Conservation (phyloP, 2,888 invertebrate genomes). For the Pemphredon lugubris region DNA sequence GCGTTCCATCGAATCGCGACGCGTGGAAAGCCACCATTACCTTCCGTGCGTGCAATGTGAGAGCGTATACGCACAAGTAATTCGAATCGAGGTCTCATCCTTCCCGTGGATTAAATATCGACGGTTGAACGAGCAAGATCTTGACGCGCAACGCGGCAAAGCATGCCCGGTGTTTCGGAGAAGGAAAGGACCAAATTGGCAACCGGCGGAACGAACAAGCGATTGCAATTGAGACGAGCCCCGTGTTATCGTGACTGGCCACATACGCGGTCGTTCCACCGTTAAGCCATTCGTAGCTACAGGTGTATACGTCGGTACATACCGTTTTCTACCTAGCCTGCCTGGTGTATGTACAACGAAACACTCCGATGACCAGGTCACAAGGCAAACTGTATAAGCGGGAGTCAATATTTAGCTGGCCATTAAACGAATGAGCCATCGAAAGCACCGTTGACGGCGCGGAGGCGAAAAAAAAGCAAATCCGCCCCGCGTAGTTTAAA, state of each 20-base stretch:
- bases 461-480: constrained; percentile 50
- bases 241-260: not conserved
- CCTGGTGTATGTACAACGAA: constrained; percentile 50
- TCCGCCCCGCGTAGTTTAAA: constrained; percentile 51
- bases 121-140: too few species aligned
- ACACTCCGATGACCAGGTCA: constrained; percentile 61
- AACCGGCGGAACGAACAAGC: not conserved
- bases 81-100: too few species aligned
- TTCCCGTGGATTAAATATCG: too few species aligned
- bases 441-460: constrained; percentile 32
- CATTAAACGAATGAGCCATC: constrained; percentile 69
- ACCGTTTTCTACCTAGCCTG: constrained; percentile 29
- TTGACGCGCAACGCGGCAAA: too few species aligned
- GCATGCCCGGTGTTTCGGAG: too few species aligned
- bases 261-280: constrained; percentile 8
- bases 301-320: constrained; percentile 19
- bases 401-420: constrained; percentile 73
- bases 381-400: constrained; percentile 63
- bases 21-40: not conserved
- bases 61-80: too few species aligned
- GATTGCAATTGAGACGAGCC: not conserved
- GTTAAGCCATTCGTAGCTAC: constrained; percentile 33
- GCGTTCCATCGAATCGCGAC: constrained; percentile 2
- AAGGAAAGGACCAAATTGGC: not conserved
- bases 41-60: not conserved